Conservation (phyloP, 2,113 vertebrate genomes). For the Lophochroa leadbeateri region DNA sequence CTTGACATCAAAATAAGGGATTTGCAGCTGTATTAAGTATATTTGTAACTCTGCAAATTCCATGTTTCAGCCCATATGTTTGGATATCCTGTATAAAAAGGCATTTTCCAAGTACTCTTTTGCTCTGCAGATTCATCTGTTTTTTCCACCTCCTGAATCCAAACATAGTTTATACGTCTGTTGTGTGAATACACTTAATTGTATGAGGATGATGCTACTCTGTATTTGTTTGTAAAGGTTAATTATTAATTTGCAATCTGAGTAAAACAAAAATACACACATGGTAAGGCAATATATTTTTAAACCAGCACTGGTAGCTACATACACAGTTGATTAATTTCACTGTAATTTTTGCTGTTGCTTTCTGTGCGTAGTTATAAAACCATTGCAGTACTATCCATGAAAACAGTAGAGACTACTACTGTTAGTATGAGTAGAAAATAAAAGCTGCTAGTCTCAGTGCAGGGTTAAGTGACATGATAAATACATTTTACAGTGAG, state of each 20-base stretch:
- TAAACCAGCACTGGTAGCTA: background rate
- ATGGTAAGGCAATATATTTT: background rate
- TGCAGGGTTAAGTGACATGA: background rate
- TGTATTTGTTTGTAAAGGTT: background rate
- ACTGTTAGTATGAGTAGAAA: background rate
- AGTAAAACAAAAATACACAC: background rate
- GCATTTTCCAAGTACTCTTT: background rate
- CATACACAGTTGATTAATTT: background rate
- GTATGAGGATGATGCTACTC: background rate
- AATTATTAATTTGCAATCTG: background rate
- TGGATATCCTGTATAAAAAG: background rate
- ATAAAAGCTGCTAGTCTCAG: conserved; percentile 34
- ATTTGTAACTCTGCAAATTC: background rate
- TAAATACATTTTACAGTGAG: background rate
- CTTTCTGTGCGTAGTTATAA: background rate
- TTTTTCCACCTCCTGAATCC: background rate
- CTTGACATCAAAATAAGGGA: background rate
- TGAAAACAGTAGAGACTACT: background rate
- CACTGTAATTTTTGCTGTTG: background rate
- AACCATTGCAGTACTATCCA: background rate
- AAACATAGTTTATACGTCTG: background rate
- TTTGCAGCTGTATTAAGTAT: background rate
- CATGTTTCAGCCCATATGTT: background rate
- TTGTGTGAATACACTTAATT: background rate
- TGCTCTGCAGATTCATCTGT: background rate